phyloP scores from a whole-genome alignment of 2,888 invertebrate species.

The Rhingia rostrata region DNA sequence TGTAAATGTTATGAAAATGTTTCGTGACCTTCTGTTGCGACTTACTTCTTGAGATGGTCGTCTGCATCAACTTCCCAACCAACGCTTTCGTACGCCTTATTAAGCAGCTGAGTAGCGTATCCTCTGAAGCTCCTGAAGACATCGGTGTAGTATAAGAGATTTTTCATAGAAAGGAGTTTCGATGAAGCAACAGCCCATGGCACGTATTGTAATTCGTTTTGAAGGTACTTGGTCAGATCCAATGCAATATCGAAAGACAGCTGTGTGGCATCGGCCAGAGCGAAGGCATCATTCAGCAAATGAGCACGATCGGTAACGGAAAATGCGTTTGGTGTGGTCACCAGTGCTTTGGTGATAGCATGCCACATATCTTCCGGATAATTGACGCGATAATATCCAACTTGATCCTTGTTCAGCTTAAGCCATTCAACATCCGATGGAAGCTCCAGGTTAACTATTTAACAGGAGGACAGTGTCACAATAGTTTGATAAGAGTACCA shows the following conservation, averaged over 20 bases:
- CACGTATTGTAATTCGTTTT: constrained; percentile 87
- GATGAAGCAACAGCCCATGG: constrained; percentile 90
- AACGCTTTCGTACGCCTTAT: constrained; percentile 85
- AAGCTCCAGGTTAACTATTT: constrained; percentile 83
- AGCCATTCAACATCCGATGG: constrained; percentile 86
- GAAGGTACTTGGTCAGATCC: constrained; percentile 88
- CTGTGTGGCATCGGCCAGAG: constrained; percentile 88
- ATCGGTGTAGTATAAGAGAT: constrained; percentile 84
- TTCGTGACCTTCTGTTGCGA: constrained; percentile 36
- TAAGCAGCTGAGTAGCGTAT: constrained; percentile 86
- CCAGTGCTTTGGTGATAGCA: constrained; percentile 80
- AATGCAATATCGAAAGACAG: constrained; percentile 88
- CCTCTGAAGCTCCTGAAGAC: constrained; percentile 84
- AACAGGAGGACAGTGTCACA: neutral
- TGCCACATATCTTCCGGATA: constrained; percentile 89
- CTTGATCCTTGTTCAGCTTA: constrained; percentile 93
- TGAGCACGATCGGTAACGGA: constrained; percentile 89
- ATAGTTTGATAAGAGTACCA: neutral
- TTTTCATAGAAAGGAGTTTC: constrained; percentile 84
- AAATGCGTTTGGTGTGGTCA: constrained; percentile 80
- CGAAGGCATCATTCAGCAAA: constrained; percentile 92
- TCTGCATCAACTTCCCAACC: constrained; percentile 85
- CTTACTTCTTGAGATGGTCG: constrained; percentile 83
- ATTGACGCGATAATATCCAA: constrained; percentile 95
- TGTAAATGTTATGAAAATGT: constrained; percentile 14